phyloP scores from a whole-genome alignment of 2,113 vertebrate genomes.

The Phasianus colchicus region DNA sequence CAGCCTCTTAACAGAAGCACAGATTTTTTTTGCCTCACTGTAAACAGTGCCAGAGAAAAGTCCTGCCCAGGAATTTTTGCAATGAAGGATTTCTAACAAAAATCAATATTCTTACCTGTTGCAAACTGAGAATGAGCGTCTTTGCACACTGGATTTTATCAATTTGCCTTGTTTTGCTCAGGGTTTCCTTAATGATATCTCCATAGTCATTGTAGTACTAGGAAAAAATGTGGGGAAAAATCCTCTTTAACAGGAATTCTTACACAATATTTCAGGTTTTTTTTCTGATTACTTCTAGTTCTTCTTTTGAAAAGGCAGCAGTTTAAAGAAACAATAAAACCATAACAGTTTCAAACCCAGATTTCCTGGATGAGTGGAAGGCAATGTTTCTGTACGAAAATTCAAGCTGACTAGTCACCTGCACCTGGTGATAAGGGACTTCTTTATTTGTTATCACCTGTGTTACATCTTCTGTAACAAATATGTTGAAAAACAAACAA shows the following conservation, averaged over 20 bases:
- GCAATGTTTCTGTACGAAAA: neutral
- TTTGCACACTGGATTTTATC: conserved; percentile 99
- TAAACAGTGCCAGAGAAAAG: neutral
- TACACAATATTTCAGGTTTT: neutral
- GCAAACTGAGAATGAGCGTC: conserved; percentile 98
- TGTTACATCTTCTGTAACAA: neutral
- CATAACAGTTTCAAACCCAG: neutral
- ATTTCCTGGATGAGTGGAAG: neutral
- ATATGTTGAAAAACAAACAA: neutral
- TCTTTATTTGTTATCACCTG: neutral
- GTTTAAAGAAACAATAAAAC: neutral
- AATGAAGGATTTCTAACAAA: neutral
- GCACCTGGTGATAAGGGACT: neutral
- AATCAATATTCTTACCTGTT: conserved; percentile 87
- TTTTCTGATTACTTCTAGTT: neutral
- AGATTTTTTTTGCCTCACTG: neutral
- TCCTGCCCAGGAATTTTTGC: neutral
- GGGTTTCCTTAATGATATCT: conserved; percentile 99
- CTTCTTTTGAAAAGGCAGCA: neutral
- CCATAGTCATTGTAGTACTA: conserved; percentile 99
- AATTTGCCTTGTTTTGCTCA: conserved; percentile 98
- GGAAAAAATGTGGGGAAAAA: conserved; percentile 4
- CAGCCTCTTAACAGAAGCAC: neutral
- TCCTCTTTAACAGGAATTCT: neutral
- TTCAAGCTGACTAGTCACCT: neutral